Conservation (phyloP, 2,888 invertebrate species). For the Pollenia labialis region DNA sequence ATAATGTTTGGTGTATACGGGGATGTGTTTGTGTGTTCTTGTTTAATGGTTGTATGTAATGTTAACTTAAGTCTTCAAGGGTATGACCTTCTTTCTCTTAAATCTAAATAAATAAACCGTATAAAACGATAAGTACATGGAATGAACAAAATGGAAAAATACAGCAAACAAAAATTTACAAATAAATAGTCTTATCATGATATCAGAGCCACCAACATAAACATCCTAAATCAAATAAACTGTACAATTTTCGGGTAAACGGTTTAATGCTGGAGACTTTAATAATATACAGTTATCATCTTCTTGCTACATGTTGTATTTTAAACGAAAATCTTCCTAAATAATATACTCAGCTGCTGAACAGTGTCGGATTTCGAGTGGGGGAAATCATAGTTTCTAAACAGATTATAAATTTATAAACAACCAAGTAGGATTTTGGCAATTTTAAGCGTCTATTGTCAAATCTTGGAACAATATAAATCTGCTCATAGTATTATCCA, state of each 20-base stretch:
- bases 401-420: too few relatives aligned
- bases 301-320: background rate
- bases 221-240: background rate
- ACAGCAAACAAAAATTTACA: slow-evolving; percentile 3
- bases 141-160: background rate
- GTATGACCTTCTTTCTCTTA: slow-evolving; percentile 69
- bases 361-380: background rate
- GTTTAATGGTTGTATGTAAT: slow-evolving; percentile 23
- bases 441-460: too few relatives aligned
- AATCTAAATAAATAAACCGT: slow-evolving; percentile 61
- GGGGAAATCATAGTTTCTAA: too few relatives aligned
- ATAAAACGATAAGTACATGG: background rate
- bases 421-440: too few relatives aligned
- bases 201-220: slow-evolving; percentile 30
- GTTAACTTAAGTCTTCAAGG: slow-evolving; percentile 68
- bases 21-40: background rate
- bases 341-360: background rate
- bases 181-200: background rate
- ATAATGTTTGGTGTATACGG: background rate
- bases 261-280: background rate
- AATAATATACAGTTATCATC: background rate
- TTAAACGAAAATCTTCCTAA: background rate
- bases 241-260: background rate
- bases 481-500: too few relatives aligned
- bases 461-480: too few relatives aligned